Evolutionary conservation across 2,888 invertebrate species (phyloP).

Genomic region (Euphydryas editha): DNA sequence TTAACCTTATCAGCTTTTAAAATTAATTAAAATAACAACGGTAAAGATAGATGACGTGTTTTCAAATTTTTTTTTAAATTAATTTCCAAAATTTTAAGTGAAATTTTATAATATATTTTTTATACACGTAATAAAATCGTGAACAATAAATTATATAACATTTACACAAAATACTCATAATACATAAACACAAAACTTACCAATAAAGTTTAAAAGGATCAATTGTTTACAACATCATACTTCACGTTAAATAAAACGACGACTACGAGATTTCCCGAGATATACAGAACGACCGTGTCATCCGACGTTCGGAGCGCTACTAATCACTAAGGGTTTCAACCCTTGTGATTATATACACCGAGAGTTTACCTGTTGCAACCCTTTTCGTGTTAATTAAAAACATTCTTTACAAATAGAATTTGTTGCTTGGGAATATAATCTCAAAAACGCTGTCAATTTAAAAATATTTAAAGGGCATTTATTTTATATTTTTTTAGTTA

Average conservation of each 20-base stretch:
- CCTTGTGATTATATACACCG: slow-evolving; percentile 46
- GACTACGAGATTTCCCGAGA: slow-evolving; percentile 7
- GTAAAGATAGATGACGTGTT: too few species aligned
- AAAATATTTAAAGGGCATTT: not conserved
- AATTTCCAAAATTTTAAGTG: too few species aligned
- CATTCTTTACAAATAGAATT: not conserved
- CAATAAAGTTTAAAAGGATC: not conserved
- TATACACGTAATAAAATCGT: too few species aligned
- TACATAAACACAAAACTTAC: not conserved
- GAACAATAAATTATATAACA: too few species aligned
- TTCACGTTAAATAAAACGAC: slow-evolving; percentile 10
- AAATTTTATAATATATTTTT: too few species aligned
- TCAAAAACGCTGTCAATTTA: not conserved
- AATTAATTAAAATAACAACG: too few species aligned
- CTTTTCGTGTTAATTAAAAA: not conserved
- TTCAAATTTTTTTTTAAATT: too few species aligned
- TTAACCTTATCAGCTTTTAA: too few species aligned
- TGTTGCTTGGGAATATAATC: not conserved
- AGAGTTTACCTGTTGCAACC: slow-evolving; percentile 38
- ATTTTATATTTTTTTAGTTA: not conserved
- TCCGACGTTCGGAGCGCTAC: slow-evolving; percentile 46
- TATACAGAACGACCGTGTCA: slow-evolving; percentile 40
- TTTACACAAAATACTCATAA: too few species aligned
- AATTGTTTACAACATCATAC: slow-evolving; percentile 1
- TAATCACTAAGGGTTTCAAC: slow-evolving; percentile 46